These are phyloP conservation scores for Venustaconcha ellipsiformis DNA, from an alignment of 1,140 invertebrate species.

Conservation along the genomic window DNA sequence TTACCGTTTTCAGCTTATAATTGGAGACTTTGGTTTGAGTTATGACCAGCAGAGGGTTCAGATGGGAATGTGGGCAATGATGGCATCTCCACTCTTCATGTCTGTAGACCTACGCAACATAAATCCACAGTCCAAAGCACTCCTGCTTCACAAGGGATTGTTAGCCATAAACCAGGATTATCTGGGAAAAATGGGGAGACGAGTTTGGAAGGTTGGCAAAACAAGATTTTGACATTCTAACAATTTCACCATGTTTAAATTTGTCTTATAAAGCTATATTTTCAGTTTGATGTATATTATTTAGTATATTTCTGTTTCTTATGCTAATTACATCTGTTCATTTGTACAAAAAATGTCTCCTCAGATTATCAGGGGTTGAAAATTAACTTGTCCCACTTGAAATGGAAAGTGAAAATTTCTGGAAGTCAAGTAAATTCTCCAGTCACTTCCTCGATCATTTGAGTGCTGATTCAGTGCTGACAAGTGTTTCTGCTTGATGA, in stretches of 20 bases:
- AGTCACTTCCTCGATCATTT: too few relatives aligned
- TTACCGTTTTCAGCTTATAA: constrained; percentile 81
- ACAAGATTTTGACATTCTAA: not conserved
- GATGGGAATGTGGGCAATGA: constrained; percentile 96
- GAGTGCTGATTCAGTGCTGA: too few relatives aligned
- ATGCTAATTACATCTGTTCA: not conserved
- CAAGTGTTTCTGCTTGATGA: too few relatives aligned
- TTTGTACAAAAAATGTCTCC: not conserved
- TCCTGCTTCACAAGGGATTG: constrained; percentile 93
- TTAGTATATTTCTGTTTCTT: not conserved
- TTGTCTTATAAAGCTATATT: not conserved
- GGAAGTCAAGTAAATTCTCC: too few relatives aligned
- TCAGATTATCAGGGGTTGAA: too few relatives aligned
- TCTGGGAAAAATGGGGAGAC: constrained; percentile 75
- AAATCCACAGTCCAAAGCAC: constrained; percentile 88
- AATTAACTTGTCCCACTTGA: too few relatives aligned
- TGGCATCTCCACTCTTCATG: constrained; percentile 96
- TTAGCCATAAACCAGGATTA: constrained; percentile 97
- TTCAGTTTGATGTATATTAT: not conserved
- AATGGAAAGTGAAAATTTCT: too few relatives aligned
- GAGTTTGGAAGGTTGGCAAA: not conserved
- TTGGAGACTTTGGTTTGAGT: constrained; percentile 96
- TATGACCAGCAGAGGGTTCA: constrained; percentile 96
- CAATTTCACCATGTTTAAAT: not conserved
- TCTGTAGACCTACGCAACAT: constrained; percentile 95